These are phyloP conservation scores for Fundulus diaphanus DNA, from an alignment of 2,797 vertebrate species.

Conservation along the genomic window DNA sequence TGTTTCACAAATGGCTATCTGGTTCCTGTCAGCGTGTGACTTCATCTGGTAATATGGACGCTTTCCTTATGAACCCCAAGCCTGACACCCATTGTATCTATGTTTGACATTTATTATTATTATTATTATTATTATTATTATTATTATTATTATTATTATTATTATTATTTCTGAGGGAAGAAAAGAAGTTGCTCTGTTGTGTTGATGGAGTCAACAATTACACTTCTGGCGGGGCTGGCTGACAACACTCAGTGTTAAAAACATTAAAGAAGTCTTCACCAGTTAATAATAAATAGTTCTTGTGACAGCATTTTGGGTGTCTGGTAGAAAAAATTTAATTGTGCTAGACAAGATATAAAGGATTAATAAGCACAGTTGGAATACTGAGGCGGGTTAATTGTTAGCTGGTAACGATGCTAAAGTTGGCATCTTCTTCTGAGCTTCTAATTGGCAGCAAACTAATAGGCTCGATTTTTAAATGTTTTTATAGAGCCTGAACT, in stretches of 20 bases:
- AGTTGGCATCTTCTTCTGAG: background rate
- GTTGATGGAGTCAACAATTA: background rate
- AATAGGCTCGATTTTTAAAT: background rate
- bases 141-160: too few relatives aligned
- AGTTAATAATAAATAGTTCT: background rate
- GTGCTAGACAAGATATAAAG: constrained; percentile 7
- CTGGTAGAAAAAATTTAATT: constrained; percentile 1
- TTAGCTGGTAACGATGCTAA: background rate
- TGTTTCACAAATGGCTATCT: too few relatives aligned
- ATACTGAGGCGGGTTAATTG: background rate
- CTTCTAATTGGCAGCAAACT: background rate
- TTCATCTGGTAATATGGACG: too few relatives aligned
- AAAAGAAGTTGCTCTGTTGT: background rate
- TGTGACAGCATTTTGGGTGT: constrained; percentile 3
- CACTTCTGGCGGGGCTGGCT: background rate
- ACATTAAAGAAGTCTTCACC: constrained; percentile 8
- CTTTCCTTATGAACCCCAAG: background rate
- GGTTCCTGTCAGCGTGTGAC: too few relatives aligned
- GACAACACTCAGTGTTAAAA: background rate
- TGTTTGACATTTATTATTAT: background rate
- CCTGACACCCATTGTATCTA: background rate
- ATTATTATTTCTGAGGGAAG: too few relatives aligned
- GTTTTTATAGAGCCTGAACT: background rate
- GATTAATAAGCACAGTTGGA: constrained; percentile 7
- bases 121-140: too few relatives aligned